Conservation (phyloP, 2,888 invertebrate species). For the Fragum whitleyi region DNA sequence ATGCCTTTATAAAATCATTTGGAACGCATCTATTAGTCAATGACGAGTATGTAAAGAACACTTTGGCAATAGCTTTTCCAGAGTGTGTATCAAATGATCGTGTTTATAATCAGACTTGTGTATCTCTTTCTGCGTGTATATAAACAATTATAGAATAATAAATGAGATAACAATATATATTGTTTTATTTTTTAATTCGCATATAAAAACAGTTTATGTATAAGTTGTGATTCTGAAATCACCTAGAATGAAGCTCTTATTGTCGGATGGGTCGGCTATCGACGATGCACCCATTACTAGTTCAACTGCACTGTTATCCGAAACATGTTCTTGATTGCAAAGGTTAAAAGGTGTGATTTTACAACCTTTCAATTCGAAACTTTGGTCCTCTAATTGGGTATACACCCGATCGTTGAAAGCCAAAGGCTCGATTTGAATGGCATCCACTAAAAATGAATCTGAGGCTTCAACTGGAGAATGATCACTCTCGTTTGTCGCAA, state of each 20-base stretch:
- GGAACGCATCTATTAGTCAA: conserved; percentile 9
- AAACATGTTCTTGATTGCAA: background rate
- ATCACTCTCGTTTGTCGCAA: background rate
- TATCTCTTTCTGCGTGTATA: background rate
- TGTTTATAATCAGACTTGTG: conserved; percentile 32
- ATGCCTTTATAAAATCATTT: conserved; percentile 24
- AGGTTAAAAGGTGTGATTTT: conserved; percentile 4
- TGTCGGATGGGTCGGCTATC: background rate
- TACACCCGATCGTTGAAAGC: background rate
- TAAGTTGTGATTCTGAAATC: conserved; percentile 18
- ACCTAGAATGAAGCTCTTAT: conserved; percentile 10
- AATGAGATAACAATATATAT: background rate
- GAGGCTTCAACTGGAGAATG: too few species aligned
- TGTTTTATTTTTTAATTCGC: background rate
- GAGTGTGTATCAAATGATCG: conserved; percentile 31
- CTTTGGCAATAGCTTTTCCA: conserved; percentile 25
- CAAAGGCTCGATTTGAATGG: background rate
- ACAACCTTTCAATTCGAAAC: background rate
- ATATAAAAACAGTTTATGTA: background rate
- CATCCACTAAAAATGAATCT: too few species aligned
- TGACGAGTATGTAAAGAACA: conserved; percentile 30
- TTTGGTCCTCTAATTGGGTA: background rate
- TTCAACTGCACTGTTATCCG: background rate
- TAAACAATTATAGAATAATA: background rate
- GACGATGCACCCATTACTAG: background rate